Base-by-base conservation (phyloP, 2,888 invertebrate species). In the Baronia brevicornis region DNA sequence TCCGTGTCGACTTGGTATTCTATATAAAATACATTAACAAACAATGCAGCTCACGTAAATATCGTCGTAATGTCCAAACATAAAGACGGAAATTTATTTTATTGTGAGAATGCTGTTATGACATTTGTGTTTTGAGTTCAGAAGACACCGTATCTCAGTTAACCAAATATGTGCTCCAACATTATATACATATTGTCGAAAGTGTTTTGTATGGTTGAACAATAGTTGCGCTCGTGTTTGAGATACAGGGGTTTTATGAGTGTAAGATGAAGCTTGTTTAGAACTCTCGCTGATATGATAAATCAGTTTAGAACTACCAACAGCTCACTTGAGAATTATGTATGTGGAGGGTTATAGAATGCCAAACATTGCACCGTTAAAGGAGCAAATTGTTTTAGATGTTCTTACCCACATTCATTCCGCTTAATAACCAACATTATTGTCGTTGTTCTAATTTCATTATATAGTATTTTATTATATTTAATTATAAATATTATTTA, bases 261-360 rank as follows among this genome's bases (percentile, higher is more conserved):
- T 80, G 80, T 80, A 79, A 80, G 80, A 82, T 80, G 82, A 82
- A 68, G 82, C 78, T 82, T 80, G 82, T 84, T 84, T 73, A 55
- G 64, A 75, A 75, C 69, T 53, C 51, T 69, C 59, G 62, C 61
- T 69, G 79, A 79, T 82, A 80, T 82, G 82, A 82, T 82, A 82
- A 82, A 84, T 84, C 82, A 82, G 79, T 78, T 78, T 73, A 69
- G 60, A 69, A 60, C 60, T 55, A 51, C 63, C 60, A 77, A 78
- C 71, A 67, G 69, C 79, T 77, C 77, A 75, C 73, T 79, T 54
- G 73, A 62, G 66, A 57, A 52, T 53, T 56, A 48, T 59, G 47
- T n/a, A n/a, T n/a, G n/a, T n/a, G 59, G 48, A 64, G 68, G 72
- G 74, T 72, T 65, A 75, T 41, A 57, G 63, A 70, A 60, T 58